Evolutionary conservation across 2,113 vertebrate genomes (phyloP).

Genomic region (Ceuthmochares aereus): DNA sequence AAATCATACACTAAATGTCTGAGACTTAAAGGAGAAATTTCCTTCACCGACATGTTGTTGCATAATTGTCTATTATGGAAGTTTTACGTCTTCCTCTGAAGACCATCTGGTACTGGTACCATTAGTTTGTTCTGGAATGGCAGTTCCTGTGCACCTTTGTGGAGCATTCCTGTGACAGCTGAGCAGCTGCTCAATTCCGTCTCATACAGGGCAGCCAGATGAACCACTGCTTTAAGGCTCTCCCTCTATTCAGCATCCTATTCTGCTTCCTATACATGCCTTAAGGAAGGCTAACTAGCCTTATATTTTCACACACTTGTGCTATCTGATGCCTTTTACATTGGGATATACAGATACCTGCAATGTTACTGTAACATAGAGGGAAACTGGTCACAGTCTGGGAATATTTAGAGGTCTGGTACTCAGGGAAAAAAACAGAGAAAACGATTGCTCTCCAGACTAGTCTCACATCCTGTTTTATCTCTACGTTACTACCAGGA

Average conservation of each 20-base stretch:
- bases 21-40: constrained; percentile 22
- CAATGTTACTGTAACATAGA: not conserved
- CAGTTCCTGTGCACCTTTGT: constrained; percentile 10
- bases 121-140: constrained; percentile 40
- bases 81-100: constrained; percentile 56
- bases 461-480: constrained; percentile 33
- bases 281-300: not conserved
- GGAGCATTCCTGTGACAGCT: constrained; percentile 42
- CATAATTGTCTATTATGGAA: constrained; percentile 55
- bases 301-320: not conserved
- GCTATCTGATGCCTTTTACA: not conserved
- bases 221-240: constrained; percentile 27
- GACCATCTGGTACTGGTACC: constrained; percentile 59
- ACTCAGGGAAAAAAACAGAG: not conserved
- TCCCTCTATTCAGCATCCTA: constrained; percentile 14
- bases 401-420: constrained; percentile 2
- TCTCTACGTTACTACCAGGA: constrained; percentile 8
- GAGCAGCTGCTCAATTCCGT: constrained; percentile 52
- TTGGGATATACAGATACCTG: not conserved
- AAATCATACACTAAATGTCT: constrained; percentile 24
- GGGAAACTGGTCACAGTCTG: not conserved
- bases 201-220: constrained; percentile 46
- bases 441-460: not conserved
- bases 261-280: not conserved
- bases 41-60: not conserved